A percentile compares a stretch with the other conserved stretches of the same genome.
These are phyloP conservation scores for Seriola rivoliana DNA, from an alignment of 2,113 vertebrate species.

Conservation along the genomic window DNA sequence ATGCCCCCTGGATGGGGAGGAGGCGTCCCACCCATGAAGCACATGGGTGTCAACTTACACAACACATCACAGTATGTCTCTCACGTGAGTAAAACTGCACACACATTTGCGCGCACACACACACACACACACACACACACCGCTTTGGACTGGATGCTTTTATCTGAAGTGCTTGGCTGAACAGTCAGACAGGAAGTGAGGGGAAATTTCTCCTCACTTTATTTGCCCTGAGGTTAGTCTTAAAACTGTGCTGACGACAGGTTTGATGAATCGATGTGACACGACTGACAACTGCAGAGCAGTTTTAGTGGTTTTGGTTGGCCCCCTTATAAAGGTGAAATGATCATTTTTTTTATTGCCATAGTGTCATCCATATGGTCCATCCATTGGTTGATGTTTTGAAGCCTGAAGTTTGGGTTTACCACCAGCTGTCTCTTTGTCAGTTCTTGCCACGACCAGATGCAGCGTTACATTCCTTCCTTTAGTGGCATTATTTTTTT, in stretches of 20 bases:
- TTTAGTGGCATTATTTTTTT: background rate
- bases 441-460: too few species aligned
- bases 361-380: background rate
- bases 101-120: background rate
- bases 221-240: slow-evolving; percentile 14
- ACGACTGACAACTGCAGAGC: background rate
- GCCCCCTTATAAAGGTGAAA: background rate
- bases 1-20: slow-evolving; percentile 27
- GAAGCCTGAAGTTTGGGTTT: slow-evolving; percentile 13
- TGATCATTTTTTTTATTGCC: background rate
- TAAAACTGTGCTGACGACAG: slow-evolving; percentile 19
- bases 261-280: slow-evolving; percentile 21
- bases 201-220: slow-evolving; percentile 25
- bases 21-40: slow-evolving; percentile 62
- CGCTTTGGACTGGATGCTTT: slow-evolving; percentile 35
- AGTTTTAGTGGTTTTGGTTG: background rate
- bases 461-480: too few species aligned
- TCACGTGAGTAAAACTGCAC: slow-evolving; percentile 41
- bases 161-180: slow-evolving; percentile 48
- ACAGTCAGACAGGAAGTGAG: slow-evolving; percentile 37
- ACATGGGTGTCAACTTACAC: slow-evolving; percentile 60
- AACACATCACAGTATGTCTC: slow-evolving; percentile 58
- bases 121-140: slow-evolving; percentile 25
- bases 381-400: background rate
- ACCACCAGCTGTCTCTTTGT: background rate